These are phyloP conservation scores for Melanogrammus aeglefinus DNA, from an alignment of 2,797 vertebrate genomes.

Conservation along the genomic window DNA sequence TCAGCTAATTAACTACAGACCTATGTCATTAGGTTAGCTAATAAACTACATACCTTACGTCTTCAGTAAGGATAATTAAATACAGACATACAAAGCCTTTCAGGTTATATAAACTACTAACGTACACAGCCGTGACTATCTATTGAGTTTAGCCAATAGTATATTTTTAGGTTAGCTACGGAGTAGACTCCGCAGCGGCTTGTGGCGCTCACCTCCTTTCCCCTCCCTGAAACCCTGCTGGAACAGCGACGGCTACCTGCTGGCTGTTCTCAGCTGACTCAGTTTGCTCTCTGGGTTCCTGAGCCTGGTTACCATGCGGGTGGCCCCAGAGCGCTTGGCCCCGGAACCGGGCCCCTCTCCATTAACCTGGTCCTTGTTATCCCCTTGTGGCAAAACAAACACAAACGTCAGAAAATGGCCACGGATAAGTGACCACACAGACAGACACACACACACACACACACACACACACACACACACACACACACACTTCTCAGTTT, in stretches of 20 bases:
- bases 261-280: constrained; percentile 92
- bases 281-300: constrained; percentile 97
- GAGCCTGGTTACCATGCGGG: constrained; percentile 92
- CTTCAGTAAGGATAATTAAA: background rate
- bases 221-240: constrained; percentile 91
- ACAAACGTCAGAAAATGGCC: background rate
- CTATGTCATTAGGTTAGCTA: too few relatives aligned
- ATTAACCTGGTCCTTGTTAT: constrained; percentile 71
- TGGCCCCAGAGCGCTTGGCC: constrained; percentile 71
- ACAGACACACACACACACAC: too few relatives aligned
- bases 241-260: constrained; percentile 88
- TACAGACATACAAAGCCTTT: background rate
- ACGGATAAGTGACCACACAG: background rate
- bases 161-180: background rate
- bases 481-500: too few relatives aligned
- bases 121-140: background rate
- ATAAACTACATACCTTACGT: background rate
- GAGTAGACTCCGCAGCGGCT: background rate
- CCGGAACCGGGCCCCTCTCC: constrained; percentile 71
- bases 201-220: constrained; percentile 83
- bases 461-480: too few relatives aligned
- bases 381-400: constrained; percentile 61
- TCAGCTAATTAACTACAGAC: too few relatives aligned
- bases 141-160: constrained; percentile 2
- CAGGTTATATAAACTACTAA: background rate